These are phyloP conservation scores for Stomatorhinus ivindoensis DNA, from an alignment of 2,113 vertebrate genomes.

Conservation along the genomic window DNA sequence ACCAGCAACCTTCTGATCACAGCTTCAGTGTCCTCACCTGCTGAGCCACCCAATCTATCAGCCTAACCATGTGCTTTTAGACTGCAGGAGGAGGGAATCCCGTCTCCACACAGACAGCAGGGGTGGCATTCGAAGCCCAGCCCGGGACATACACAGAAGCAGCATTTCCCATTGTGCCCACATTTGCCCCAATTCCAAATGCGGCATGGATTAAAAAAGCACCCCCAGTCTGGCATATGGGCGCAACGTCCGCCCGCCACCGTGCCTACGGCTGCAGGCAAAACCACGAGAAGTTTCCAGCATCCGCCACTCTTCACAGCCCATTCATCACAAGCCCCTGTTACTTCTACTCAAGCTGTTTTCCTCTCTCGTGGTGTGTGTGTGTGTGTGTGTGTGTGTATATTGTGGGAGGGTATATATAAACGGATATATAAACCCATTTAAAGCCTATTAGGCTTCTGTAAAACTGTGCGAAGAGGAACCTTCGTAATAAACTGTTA, in stretches of 20 bases:
- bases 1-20: neutral
- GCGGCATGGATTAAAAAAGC: neutral
- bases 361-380: neutral
- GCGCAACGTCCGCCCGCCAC: neutral
- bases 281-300: neutral
- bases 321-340: neutral
- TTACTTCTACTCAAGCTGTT: conserved; percentile 13
- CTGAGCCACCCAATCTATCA: neutral
- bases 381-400: neutral
- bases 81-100: neutral
- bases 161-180: neutral
- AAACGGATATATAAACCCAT: neutral
- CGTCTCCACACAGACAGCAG: neutral
- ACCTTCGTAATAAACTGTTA: neutral
- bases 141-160: neutral
- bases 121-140: neutral
- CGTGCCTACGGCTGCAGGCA: neutral
- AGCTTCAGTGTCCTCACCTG: neutral
- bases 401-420: neutral
- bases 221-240: neutral
- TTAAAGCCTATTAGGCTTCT: neutral
- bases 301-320: neutral
- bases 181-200: neutral
- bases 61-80: neutral
- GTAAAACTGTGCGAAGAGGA: neutral